Percentiles rank a stretch among this genome's conserved stretches.
These are phyloP conservation scores for Pangasius djambal DNA, from an alignment of 2,797 vertebrate species.

Conservation along the genomic window DNA sequence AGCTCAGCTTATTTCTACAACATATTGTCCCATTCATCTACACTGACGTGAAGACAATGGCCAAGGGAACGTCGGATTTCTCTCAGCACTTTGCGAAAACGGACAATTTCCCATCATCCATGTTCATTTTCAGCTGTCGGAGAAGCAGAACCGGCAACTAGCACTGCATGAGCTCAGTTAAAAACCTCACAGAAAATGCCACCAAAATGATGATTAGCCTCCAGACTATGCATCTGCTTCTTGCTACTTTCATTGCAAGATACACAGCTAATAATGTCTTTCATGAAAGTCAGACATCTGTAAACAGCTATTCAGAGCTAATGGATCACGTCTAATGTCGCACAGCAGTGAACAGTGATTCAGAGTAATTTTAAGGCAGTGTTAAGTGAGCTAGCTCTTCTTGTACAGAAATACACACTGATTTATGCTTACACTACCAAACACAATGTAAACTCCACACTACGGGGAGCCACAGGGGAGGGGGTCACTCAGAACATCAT, in stretches of 20 bases:
- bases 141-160: background rate
- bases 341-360: slow-evolving; percentile 7
- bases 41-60: slow-evolving; percentile 61
- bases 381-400: background rate
- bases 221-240: background rate
- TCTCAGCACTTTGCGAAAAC: slow-evolving; percentile 56
- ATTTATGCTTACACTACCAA: slow-evolving; percentile 29
- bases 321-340: slow-evolving; percentile 31
- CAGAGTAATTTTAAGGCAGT: background rate
- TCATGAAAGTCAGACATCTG: slow-evolving; percentile 9
- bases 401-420: slow-evolving; percentile 11
- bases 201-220: background rate
- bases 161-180: too few relatives aligned
- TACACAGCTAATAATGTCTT: background rate
- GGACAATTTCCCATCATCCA: slow-evolving; percentile 46
- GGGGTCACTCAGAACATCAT: slow-evolving; percentile 8
- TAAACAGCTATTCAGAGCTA: slow-evolving; percentile 29
- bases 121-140: slow-evolving; percentile 39
- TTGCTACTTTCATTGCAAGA: background rate
- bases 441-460: slow-evolving; percentile 2
- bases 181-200: too few relatives aligned
- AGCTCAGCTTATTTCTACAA: slow-evolving; percentile 51
- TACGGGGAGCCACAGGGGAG: background rate
- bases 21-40: slow-evolving; percentile 64
- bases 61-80: slow-evolving; percentile 56